These are phyloP conservation scores for Scrobipalpa atriplicella DNA, from an alignment of 2,888 invertebrate genomes.

Conservation along the genomic window DNA sequence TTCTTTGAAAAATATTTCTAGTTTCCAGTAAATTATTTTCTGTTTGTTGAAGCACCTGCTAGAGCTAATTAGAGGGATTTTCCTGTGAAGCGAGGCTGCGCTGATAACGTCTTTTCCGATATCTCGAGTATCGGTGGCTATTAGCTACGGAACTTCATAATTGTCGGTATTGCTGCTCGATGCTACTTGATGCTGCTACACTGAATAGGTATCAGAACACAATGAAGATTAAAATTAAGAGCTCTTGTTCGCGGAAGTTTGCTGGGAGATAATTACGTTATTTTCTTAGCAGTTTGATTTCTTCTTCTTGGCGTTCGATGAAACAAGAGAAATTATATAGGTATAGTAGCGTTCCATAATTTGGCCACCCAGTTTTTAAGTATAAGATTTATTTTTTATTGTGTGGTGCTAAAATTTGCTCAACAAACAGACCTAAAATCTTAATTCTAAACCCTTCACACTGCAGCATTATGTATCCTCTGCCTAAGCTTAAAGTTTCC, in stretches of 20 bases:
- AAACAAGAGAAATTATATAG: too few relatives aligned
- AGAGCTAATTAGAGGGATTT: slow-evolving; percentile 11
- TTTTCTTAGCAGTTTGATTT: background rate
- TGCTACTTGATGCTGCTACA: slow-evolving; percentile 3
- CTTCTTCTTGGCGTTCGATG: too few relatives aligned
- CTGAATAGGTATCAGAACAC: background rate
- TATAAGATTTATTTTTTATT: too few relatives aligned
- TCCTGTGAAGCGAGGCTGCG: slow-evolving; percentile 8
- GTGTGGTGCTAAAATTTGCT: too few relatives aligned
- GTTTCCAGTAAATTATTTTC: background rate
- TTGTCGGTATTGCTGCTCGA: background rate
- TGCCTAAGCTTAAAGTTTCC: too few relatives aligned
- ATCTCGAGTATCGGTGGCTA: background rate
- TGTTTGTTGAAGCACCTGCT: background rate
- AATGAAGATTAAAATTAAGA: background rate
- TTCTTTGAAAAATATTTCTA: background rate
- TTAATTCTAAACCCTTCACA: too few relatives aligned
- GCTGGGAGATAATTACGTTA: background rate
- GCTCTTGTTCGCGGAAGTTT: background rate
- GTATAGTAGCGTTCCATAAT: too few relatives aligned
- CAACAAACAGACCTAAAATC: too few relatives aligned
- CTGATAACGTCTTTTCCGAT: slow-evolving; percentile 14
- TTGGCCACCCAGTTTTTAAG: too few relatives aligned
- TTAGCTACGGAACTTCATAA: slow-evolving; percentile 9
- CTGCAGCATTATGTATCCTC: too few relatives aligned